Evolutionary conservation across 2,113 vertebrate genomes (phyloP).

Genomic region (Indicator indicator): DNA sequence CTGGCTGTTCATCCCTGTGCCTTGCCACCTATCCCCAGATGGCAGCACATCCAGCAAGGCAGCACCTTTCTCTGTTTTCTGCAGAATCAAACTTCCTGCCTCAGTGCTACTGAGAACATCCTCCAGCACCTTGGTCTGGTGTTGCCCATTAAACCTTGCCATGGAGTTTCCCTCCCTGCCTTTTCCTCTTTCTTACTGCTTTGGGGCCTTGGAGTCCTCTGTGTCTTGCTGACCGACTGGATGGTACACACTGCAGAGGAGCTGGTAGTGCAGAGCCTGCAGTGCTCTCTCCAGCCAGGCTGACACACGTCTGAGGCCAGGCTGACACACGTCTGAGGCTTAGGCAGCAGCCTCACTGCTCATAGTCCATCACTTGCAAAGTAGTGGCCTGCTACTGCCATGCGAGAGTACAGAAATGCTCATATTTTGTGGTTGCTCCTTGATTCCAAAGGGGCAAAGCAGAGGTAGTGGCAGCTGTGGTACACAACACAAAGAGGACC

Average conservation of each 20-base stretch:
- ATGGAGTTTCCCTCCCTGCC: not conserved
- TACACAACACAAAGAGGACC: not conserved
- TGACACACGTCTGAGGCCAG: not conserved
- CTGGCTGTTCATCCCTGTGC: not conserved
- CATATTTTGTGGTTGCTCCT: not conserved
- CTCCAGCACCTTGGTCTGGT: not conserved
- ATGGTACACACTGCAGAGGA: not conserved
- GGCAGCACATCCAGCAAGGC: not conserved
- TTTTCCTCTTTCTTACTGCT: not conserved
- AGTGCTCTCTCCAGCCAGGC: accelerated
- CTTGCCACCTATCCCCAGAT: not conserved
- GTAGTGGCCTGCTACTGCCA: not conserved
- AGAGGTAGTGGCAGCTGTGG: not conserved
- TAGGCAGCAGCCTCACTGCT: not conserved
- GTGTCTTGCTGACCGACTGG: not conserved
- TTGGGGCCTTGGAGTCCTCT: not conserved
- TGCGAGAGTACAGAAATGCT: not conserved
- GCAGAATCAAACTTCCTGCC: not conserved
- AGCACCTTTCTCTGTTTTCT: not conserved
- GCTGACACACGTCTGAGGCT: not conserved
- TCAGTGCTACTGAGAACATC: not conserved
- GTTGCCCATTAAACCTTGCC: not conserved
- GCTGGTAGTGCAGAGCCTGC: not conserved
- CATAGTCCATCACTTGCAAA: not conserved
- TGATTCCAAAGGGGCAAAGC: not conserved